phyloP scores from a whole-genome alignment of 1,140 invertebrate species.

The Meteorus sp. region DNA sequence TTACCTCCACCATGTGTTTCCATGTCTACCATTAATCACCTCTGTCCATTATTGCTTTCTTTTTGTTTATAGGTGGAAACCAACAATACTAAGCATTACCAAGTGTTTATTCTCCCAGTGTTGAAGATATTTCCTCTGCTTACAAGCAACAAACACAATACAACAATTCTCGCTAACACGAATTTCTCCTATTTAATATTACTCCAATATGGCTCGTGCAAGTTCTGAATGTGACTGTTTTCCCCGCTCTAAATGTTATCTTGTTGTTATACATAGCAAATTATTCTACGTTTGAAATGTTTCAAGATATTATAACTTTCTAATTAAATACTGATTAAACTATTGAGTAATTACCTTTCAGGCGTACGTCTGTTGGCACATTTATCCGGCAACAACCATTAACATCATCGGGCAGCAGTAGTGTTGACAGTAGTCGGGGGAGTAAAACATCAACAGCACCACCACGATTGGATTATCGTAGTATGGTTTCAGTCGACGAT shows the following conservation, averaged over 20 bases:
- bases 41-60: not conserved
- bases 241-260: slow-evolving; percentile 12
- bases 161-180: not conserved
- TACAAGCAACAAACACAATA: slow-evolving; percentile 3
- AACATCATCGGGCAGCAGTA: slow-evolving; percentile 55
- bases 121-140: not conserved
- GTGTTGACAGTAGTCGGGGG: slow-evolving; percentile 61
- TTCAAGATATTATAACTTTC: too few species aligned
- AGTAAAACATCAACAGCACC: slow-evolving; percentile 62
- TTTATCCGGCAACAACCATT: slow-evolving; percentile 68
- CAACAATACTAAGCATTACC: not conserved
- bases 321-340: too few species aligned
- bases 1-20: too few species aligned
- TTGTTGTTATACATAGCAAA: not conserved
- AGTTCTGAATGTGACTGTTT: slow-evolving; percentile 5
- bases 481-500: slow-evolving; percentile 91
- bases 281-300: not conserved
- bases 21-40: not conserved
- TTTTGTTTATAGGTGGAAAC: not conserved
- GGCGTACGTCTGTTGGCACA: slow-evolving; percentile 78
- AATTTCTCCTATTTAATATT: not conserved
- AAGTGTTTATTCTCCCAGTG: not conserved
- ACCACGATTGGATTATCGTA: slow-evolving; percentile 83
- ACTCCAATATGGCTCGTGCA: slow-evolving; percentile 5
- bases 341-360: slow-evolving; percentile 57